Evolutionary conservation across 2,888 invertebrate genomes (phyloP).

Genomic region (Calameuta idolon): DNA sequence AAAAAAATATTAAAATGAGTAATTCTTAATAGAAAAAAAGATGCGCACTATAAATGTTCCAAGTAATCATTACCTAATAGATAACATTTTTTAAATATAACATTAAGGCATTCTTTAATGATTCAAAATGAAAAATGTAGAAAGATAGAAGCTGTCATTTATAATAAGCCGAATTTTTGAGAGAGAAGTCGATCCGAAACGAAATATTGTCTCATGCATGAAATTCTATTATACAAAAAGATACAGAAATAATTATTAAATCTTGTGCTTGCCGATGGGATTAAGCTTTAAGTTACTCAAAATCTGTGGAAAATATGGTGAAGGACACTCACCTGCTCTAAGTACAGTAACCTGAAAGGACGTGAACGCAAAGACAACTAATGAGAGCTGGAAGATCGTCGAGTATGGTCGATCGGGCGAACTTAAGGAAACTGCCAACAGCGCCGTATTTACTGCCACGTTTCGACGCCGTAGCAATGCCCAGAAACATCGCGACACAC

Average conservation of each 20-base stretch:
- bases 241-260: slow-evolving; percentile 3
- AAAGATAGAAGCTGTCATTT: not conserved
- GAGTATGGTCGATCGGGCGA: slow-evolving; percentile 23
- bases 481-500: slow-evolving; percentile 27
- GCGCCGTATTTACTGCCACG: slow-evolving; percentile 56
- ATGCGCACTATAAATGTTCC: not conserved
- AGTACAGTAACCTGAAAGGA: slow-evolving; percentile 23
- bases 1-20: slow-evolving; percentile 28
- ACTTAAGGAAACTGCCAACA: slow-evolving; percentile 43
- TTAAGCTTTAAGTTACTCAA: not conserved
- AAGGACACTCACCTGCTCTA: slow-evolving; percentile 24
- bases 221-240: not conserved
- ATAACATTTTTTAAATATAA: not conserved
- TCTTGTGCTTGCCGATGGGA: not conserved
- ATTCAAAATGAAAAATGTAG: not conserved
- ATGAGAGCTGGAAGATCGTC: slow-evolving; percentile 14
- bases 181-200: not conserved
- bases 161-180: slow-evolving; percentile 1
- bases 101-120: not conserved
- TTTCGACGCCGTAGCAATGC: slow-evolving; percentile 35
- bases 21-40: not conserved
- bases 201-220: not conserved
- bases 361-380: slow-evolving; percentile 26
- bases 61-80: not conserved
- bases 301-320: not conserved